Evolutionary conservation across 1,140 invertebrate species (phyloP), one percentile per base, ranked within the genome.

Genomic region (Leptinotarsa undecemlineata): DNA sequence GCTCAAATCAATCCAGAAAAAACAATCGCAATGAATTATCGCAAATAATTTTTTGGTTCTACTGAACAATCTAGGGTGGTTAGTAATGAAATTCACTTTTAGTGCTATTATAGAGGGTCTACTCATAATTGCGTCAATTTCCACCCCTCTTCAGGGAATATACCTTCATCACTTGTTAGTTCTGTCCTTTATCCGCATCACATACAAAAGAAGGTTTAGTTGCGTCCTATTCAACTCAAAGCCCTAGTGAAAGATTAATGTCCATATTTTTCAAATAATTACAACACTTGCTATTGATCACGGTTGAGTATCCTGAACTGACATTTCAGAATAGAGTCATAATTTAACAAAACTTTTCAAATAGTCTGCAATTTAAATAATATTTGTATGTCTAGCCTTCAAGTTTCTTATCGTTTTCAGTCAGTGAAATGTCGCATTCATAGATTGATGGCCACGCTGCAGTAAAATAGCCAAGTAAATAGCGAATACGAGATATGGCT

Each of bases 71-170:
- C 11, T 23, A 67, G 64, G 64, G 64, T 67, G 23, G 64, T 19
- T 67, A 42, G 71, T 48, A 71, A 76, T 76, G 68, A 76, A 76
- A 76, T 76, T 76, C 75, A 76, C 75, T 76, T 72, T 73, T 73
- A 60, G 68, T 60, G 68, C 75, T 73, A 71, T 76, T 76, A 73
- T 33, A 61, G 73, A 72, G 75, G 75, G 51, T 69, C 71, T 71
- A 57, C 19, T 20, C 73, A 72, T 76, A 76, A 76, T 72, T 69
- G 75, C 71, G 62, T 76, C 75, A 76, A 76, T 76, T 74, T 68
- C 14, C 51, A 73, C 75, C 69, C 71, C 75, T 76, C 71, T 72
- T 72, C 57, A 48, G 71, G 66, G 75, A 48, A 76, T 63, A 74
- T 70, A 48, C 51, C 68, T 66, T 76, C 75, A 72, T 73, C 75